phyloP scores from a whole-genome alignment of 2,888 invertebrate species.

The Drosophila rubida region DNA sequence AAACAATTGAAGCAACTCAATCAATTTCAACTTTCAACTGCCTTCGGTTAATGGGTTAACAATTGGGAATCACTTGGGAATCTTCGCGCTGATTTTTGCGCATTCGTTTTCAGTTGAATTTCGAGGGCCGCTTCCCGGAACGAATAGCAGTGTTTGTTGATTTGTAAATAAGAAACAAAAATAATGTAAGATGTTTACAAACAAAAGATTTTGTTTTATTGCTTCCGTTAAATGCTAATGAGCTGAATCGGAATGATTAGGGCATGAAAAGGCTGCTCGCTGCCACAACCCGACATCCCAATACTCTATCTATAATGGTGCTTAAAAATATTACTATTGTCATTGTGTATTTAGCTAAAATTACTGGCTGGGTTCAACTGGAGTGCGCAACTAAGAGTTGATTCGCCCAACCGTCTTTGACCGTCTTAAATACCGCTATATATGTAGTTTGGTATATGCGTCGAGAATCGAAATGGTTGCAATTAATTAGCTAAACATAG shows the following conservation, averaged over 20 bases:
- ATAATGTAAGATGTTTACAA: slow-evolving; percentile 55
- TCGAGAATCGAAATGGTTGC: slow-evolving; percentile 25
- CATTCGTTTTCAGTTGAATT: slow-evolving; percentile 28
- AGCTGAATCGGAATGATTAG: slow-evolving; percentile 26
- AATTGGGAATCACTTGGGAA: slow-evolving; percentile 10
- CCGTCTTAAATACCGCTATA: slow-evolving; percentile 14
- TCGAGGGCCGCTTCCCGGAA: slow-evolving; percentile 38
- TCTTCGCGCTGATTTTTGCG: slow-evolving; percentile 28
- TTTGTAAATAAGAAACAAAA: slow-evolving; percentile 32
- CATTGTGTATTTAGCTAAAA: too few species aligned
- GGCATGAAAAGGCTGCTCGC: background rate
- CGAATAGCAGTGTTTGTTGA: slow-evolving; percentile 24
- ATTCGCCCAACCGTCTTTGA: background rate
- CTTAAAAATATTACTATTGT: too few species aligned
- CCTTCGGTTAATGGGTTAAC: slow-evolving; percentile 15
- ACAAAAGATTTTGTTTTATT: slow-evolving; percentile 41
- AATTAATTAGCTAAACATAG: slow-evolving; percentile 37
- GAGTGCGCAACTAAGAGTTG: background rate
- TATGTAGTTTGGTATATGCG: background rate
- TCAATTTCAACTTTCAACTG: too few species aligned
- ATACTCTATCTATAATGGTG: background rate
- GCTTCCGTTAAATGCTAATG: slow-evolving; percentile 55
- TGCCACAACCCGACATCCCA: background rate
- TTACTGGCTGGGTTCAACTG: background rate
- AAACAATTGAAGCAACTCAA: background rate